Base-by-base conservation (phyloP, 2,888 invertebrate genomes). In the Apamea crenata region DNA sequence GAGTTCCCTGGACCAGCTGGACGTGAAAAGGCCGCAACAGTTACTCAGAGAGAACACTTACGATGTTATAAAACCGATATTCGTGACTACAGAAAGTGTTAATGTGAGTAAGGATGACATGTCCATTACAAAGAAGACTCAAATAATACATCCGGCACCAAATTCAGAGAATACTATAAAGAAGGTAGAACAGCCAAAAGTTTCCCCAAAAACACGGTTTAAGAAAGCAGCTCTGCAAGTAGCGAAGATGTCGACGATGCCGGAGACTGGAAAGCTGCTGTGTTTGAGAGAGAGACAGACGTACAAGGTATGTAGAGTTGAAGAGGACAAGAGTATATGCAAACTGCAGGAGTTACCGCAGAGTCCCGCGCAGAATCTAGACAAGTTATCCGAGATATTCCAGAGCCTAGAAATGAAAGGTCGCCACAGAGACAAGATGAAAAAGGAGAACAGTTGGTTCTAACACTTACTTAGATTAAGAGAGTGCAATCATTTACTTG, bases 361-460 rank as follows among this genome's bases (percentile, higher is more conserved):
- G 67, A 95, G 93, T 84, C 96, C 97, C 0, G 92, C 92, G 29
- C 94, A 95, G 61, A 95, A 95, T 65, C 89, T 97, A 25, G 94
- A 95, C 74, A 94, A 96, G 75, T 88, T 97, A 0, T 94, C 97
- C 0, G 97, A 96, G 88, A 96, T 97, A 86, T 96, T 97, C 77
- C 96, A 97, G 91, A 93, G 90, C 70, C 90, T 97, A 16, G 96
- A 97, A 72, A 94, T 96, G 93, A 95, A 94, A 59, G 95, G 95
- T 14, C 92, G 95, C 56, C 93, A 95, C 80, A 93, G 94, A 86
- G 95, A 96, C 65, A 95, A 91, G 87, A 93, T 96, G 92, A 97
- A 95, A 92, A 97, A 94, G 88, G 97, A 95, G 85, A 95, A 97
- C 89, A 96, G 96, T 92, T 97, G 97, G 97, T 97, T 97, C 90